Conservation (phyloP, 2,888 invertebrate genomes). For the Seira musarum region DNA sequence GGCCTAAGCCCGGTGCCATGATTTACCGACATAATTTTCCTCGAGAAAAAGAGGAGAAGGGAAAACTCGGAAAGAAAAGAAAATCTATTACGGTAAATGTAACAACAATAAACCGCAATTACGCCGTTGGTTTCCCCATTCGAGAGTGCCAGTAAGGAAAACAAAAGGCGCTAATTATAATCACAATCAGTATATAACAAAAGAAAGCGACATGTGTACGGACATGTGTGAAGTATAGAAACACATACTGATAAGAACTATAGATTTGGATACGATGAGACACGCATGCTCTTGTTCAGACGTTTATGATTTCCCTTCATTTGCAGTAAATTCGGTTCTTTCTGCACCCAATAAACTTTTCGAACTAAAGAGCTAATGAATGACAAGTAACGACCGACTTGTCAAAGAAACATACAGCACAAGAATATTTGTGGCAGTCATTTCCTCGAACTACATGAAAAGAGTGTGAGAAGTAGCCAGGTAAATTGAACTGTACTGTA, state of each 20-base stretch:
- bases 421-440: neutral
- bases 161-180: neutral
- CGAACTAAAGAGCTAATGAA: neutral
- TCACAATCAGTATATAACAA: too few species aligned
- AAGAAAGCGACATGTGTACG: too few species aligned
- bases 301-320: neutral
- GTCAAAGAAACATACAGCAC: too few species aligned
- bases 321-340: neutral
- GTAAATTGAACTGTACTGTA: too few species aligned
- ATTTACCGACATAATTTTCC: neutral
- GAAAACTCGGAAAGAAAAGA: neutral
- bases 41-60: neutral
- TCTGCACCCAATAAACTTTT: neutral
- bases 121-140: neutral
- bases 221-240: too few species aligned
- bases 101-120: neutral
- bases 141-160: neutral
- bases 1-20: neutral
- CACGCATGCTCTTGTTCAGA: neutral
- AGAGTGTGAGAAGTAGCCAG: too few species aligned
- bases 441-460: neutral
- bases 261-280: neutral
- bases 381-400: neutral
- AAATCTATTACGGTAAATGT: neutral
- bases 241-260: neutral